Evolutionary conservation across 2,113 vertebrate species (phyloP), one percentile per base, ranked within the genome.

Genomic region (Salvator merianae): DNA sequence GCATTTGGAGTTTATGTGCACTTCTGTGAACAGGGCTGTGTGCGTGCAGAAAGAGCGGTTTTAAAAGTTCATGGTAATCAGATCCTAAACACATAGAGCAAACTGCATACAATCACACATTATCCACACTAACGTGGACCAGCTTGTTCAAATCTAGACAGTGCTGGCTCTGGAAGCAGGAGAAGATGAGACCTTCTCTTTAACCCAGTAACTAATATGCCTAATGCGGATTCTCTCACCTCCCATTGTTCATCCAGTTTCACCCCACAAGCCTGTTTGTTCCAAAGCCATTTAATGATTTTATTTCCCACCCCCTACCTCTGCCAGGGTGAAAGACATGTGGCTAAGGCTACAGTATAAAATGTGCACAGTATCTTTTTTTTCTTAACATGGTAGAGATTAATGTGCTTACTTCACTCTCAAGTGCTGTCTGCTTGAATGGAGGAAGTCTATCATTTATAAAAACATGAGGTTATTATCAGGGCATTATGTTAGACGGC

Each of bases 401-500:
- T 72, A 79, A 79, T 84, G 69, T 12, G 38, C n/a, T 65, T 73
- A 68, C 76, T 79, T 84, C 53, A 63, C 20, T 84, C 83, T 38
- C 62, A 79, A 79, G 53, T 28, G 14, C 7, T 81, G 62, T 81
- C 76, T 50, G 12, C 91, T 90, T 0, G 85, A 88, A 55, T 59
- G 77, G 28, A 75, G 20, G 82, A 55, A 4, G 66, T 34, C 59
- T 84, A 74, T 79, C 55, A 82, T 87, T 78, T 62, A 76, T 32
- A 3, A 3, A 77, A 81, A 81, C 73, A 28, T 55, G n/a, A 87
- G 84, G 79, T 69, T 79, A 59, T 2, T 34, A 76, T 69, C 28
- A 79, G 84, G 7, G 63, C 50, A 43, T n/a, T 80, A 71, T 47
- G 75, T 43, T 22, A 10, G 53, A 82, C 66, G 1, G 16, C 3